Evolutionary conservation across 2,888 invertebrate species (phyloP), one percentile per base, ranked within the genome.

Genomic region (Euphydryas editha): DNA sequence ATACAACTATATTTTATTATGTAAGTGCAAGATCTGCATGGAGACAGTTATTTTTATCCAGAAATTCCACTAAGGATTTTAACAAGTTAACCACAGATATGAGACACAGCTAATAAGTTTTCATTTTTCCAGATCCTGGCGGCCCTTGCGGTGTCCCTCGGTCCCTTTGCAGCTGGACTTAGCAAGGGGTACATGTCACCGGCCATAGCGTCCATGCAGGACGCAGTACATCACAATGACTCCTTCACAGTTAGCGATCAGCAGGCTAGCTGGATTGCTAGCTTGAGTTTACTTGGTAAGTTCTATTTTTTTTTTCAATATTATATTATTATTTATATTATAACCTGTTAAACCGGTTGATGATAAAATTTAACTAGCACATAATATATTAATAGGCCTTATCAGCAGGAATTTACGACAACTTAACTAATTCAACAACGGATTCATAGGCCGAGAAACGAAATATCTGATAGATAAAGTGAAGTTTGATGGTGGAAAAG

Each of bases 111-210:
- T 30, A 54, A 30, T 1, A 2, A 17, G 0, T 36, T 8, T 10
- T 10, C n/a, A 30, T 54, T n/a, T 24, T n/a, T 15, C 49, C 93
- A 97, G 95, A 94, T 96, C 72, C 85, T 96, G 78, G 96, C 97
- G 59, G 96, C 96, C 2, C 87, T 97, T 58, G 96, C 96, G 0
- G 95, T 97, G 57, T 96, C 96, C 6, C 93, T 97, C 78, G 97
- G 97, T 11, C 96, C 96, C 17, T 95, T 97, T 75, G 95, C 96
- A 2, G 96, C 96, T 0, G 97, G 96, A 0, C 93, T 97, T 59
- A 96, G 96, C 72, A 96, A 96, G 84, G 96, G 96, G 10, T 97
- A 97, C 93, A 96, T 96, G 85, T 96, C 96, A 1, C 96, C 97
- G 1, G 96, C 96, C 2, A 94, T 97, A 71, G 96, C 96, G 18